Conservation (phyloP, 2,888 invertebrate species). For the Volucella inflata region DNA sequence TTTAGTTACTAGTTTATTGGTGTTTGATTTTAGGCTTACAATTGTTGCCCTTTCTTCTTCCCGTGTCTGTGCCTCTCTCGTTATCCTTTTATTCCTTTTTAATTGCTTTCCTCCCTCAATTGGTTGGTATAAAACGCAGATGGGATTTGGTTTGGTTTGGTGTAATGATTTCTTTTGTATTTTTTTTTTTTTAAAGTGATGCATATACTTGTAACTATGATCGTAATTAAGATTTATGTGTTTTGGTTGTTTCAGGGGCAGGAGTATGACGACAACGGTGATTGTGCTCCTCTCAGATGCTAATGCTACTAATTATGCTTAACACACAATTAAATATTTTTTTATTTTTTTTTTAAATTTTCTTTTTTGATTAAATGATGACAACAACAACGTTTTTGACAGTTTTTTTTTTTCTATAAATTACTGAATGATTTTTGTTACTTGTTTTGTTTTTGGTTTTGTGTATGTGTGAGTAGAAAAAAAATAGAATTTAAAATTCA, state of each 20-base stretch:
- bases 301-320: slow-evolving; percentile 59
- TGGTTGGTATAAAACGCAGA: slow-evolving; percentile 38
- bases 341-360: slow-evolving; percentile 43
- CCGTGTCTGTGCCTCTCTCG: slow-evolving; percentile 42
- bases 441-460: slow-evolving; percentile 33
- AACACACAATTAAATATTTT: slow-evolving; percentile 59
- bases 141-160: slow-evolving; percentile 64
- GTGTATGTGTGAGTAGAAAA: slow-evolving; percentile 62
- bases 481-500: slow-evolving; percentile 90
- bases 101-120: neutral
- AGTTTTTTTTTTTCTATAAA: slow-evolving; percentile 63
- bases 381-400: slow-evolving; percentile 75
- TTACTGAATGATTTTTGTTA: slow-evolving; percentile 67
- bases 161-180: slow-evolving; percentile 54
- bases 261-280: slow-evolving; percentile 66
- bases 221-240: slow-evolving; percentile 27
- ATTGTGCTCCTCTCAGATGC: slow-evolving; percentile 67
- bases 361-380: slow-evolving; percentile 68
- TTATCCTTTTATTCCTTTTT: slow-evolving; percentile 12
- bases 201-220: slow-evolving; percentile 26
- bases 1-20: slow-evolving; percentile 42
- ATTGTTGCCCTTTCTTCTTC: slow-evolving; percentile 50
- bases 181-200: slow-evolving; percentile 53
- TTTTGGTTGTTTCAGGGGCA: slow-evolving; percentile 42
- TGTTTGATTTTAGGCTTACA: slow-evolving; percentile 55